These are phyloP conservation scores for Anas platyrhynchos DNA, from an alignment of 2,113 vertebrate species.

Conservation along the genomic window DNA sequence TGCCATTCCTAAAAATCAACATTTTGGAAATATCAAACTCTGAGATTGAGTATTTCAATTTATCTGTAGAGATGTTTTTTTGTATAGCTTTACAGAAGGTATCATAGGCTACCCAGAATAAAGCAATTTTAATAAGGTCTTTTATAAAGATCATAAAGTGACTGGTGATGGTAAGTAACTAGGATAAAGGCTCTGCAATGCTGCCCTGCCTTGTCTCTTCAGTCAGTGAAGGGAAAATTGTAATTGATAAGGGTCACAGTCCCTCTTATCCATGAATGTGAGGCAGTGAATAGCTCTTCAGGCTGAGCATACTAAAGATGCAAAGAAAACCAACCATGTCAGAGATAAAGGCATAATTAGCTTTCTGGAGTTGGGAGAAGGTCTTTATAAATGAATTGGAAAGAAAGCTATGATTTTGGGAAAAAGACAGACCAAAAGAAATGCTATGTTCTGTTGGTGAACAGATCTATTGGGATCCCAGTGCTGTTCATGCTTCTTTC, in stretches of 20 bases:
- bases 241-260: neutral
- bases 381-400: neutral
- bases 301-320: neutral
- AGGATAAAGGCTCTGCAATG: neutral
- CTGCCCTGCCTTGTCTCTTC: neutral
- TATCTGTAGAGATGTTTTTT: neutral
- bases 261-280: neutral
- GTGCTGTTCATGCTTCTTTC: neutral
- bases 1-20: neutral
- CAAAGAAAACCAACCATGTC: neutral
- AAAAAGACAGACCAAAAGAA: neutral
- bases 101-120: neutral
- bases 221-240: neutral
- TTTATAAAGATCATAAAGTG: neutral
- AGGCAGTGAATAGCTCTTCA: neutral
- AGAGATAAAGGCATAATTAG: neutral
- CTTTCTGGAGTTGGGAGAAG: neutral
- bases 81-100: neutral
- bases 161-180: neutral
- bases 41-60: neutral
- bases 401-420: neutral
- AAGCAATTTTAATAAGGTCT: neutral
- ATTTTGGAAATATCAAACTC: conserved; percentile 11
- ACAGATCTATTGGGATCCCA: neutral
- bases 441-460: neutral